phyloP scores from a whole-genome alignment of 2,797 vertebrate species.

The Cryptoblepharus egeriae region DNA sequence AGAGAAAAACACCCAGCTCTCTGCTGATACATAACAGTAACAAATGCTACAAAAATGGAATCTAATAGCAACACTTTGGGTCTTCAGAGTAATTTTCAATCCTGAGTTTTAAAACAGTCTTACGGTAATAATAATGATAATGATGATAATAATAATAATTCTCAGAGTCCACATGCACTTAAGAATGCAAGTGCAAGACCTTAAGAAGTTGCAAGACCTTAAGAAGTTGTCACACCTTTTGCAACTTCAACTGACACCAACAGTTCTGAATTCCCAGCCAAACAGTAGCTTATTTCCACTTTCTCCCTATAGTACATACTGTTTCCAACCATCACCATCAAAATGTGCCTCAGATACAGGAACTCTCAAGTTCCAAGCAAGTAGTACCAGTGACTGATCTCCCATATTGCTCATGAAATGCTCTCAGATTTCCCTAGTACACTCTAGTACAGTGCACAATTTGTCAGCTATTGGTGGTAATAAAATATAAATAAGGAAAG shows the following conservation, averaged over 20 bases:
- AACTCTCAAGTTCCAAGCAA: too few relatives aligned
- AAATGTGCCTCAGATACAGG: too few relatives aligned
- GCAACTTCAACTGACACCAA: not conserved
- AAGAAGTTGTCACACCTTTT: not conserved
- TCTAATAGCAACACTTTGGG: not conserved
- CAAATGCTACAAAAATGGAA: not conserved
- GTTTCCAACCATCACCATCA: too few relatives aligned
- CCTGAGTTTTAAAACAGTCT: not conserved
- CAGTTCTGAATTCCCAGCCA: not conserved
- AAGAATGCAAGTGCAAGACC: too few relatives aligned
- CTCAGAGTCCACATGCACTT: too few relatives aligned
- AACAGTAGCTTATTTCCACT: not conserved
- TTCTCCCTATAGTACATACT: too few relatives aligned
- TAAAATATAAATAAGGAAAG: not conserved
- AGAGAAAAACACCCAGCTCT: constrained; percentile 21
- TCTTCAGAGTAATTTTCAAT: not conserved
- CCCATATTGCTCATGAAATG: too few relatives aligned
- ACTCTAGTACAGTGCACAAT: not conserved
- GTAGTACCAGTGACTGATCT: too few relatives aligned
- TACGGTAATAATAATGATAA: too few relatives aligned
- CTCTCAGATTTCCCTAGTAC: not conserved
- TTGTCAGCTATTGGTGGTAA: fast-evolving
- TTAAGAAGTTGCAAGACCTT: too few relatives aligned
- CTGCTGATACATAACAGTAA: not conserved
- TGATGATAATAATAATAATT: too few relatives aligned